Percentiles rank a stretch among this genome's conserved stretches.
phyloP scores from a whole-genome alignment of 2,888 invertebrate species.

The Fragum whitleyi region DNA sequence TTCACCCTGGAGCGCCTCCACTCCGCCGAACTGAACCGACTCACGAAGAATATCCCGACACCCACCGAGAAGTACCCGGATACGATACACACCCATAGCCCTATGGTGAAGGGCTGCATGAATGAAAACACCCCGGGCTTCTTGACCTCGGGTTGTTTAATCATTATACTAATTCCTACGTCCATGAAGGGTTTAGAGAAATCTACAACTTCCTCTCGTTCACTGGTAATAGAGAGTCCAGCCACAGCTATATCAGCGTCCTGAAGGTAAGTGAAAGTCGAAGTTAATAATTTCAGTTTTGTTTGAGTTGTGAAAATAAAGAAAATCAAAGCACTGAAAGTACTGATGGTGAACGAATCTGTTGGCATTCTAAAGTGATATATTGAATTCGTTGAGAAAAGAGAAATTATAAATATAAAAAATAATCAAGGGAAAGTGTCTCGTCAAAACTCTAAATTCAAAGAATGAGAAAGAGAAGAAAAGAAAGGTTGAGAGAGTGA shows the following conservation, averaged over 20 bases:
- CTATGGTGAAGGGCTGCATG: slow-evolving; percentile 97
- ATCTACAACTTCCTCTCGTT: slow-evolving; percentile 96
- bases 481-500: too few species aligned
- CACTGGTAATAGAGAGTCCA: slow-evolving; percentile 96
- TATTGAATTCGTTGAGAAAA: too few species aligned
- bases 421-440: too few species aligned
- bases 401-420: too few species aligned
- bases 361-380: too few species aligned
- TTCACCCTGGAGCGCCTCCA: slow-evolving; percentile 89
- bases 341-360: too few species aligned
- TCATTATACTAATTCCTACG: slow-evolving; percentile 97
- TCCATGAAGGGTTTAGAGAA: slow-evolving; percentile 99
- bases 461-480: too few species aligned
- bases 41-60: slow-evolving; percentile 98
- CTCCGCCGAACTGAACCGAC: slow-evolving; percentile 98
- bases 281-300: too few species aligned
- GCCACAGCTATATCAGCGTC: slow-evolving; percentile 98
- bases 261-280: too few species aligned
- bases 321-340: too few species aligned
- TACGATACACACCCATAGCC: slow-evolving; percentile 96
- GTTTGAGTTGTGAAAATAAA: too few species aligned
- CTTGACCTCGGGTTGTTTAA: slow-evolving; percentile 95
- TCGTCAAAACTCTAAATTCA: too few species aligned
- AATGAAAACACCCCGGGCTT: slow-evolving; percentile 98
- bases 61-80: slow-evolving; percentile 98